A percentile compares a stretch with the other conserved stretches of the same genome.
Conservation (phyloP, 2,888 invertebrate species). For the Nemotelus nigrinus region DNA sequence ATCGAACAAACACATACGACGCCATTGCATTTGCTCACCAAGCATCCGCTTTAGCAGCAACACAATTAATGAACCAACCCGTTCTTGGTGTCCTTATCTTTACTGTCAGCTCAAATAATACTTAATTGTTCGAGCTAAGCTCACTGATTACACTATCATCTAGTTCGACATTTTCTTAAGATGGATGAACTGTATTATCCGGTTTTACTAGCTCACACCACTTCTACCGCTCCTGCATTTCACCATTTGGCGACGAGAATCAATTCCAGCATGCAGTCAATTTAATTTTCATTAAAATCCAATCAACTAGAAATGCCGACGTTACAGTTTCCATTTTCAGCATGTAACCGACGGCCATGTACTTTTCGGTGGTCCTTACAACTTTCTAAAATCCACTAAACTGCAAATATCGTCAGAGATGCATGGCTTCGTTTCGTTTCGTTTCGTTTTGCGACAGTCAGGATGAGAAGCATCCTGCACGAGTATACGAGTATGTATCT, state of each 20-base stretch:
- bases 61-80: no score
- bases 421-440: not conserved
- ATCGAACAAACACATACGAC: no score
- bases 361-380: slow-evolving; percentile 28
- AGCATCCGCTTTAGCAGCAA: no score
- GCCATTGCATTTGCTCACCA: no score
- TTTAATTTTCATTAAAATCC: slow-evolving; percentile 46
- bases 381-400: slow-evolving; percentile 26
- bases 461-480: not conserved
- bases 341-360: slow-evolving; percentile 31
- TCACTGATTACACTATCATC: slow-evolving; percentile 36
- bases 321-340: slow-evolving; percentile 19
- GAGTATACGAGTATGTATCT: not conserved
- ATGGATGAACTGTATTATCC: slow-evolving; percentile 14
- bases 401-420: slow-evolving; percentile 7
- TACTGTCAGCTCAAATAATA: slow-evolving; percentile 5
- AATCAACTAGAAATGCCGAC: slow-evolving; percentile 44
- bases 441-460: not conserved
- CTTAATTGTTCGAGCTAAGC: slow-evolving; percentile 7
- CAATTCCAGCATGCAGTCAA: slow-evolving; percentile 43
- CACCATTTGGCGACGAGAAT: slow-evolving; percentile 4
- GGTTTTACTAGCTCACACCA: not conserved
- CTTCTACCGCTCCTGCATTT: not conserved
- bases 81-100: not conserved
- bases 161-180: slow-evolving; percentile 37